phyloP scores from a whole-genome alignment of 2,797 vertebrate genomes.

The Microchirus variegatus region DNA sequence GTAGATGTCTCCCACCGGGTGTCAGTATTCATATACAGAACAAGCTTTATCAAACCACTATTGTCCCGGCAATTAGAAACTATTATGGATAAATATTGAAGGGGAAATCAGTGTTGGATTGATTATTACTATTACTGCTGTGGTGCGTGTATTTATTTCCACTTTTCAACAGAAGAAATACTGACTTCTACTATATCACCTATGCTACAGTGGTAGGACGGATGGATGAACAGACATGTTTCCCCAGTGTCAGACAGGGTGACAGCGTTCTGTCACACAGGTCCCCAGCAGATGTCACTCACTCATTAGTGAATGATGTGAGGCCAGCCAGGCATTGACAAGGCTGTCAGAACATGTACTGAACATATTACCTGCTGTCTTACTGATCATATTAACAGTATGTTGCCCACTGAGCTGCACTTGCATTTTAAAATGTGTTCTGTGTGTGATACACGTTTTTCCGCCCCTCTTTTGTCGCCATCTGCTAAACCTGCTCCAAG shows the following conservation, averaged over 20 bases:
- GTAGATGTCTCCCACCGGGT: slow-evolving; percentile 47
- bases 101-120: not conserved
- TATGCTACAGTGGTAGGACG: slow-evolving; percentile 4
- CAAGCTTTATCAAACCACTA: slow-evolving; percentile 9
- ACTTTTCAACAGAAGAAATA: not conserved
- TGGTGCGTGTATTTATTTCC: not conserved
- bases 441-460: not conserved
- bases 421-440: not conserved
- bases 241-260: slow-evolving; percentile 39
- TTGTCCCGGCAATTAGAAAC: slow-evolving; percentile 3
- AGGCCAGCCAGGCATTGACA: slow-evolving; percentile 21
- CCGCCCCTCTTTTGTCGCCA: not conserved
- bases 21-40: slow-evolving; percentile 46
- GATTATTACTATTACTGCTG: not conserved
- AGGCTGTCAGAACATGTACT: slow-evolving; percentile 11
- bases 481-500: slow-evolving; percentile 1
- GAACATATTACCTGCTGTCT: slow-evolving; percentile 14
- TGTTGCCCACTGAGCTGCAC: not conserved
- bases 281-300: slow-evolving; percentile 84
- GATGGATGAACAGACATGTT: slow-evolving; percentile 26
- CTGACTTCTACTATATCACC: not conserved
- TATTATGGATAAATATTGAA: not conserved
- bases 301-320: slow-evolving; percentile 79
- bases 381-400: slow-evolving; percentile 10
- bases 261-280: slow-evolving; percentile 61